phyloP scores from a whole-genome alignment of 1,140 invertebrate genomes.

The Aphelenchoides fujianensis region DNA sequence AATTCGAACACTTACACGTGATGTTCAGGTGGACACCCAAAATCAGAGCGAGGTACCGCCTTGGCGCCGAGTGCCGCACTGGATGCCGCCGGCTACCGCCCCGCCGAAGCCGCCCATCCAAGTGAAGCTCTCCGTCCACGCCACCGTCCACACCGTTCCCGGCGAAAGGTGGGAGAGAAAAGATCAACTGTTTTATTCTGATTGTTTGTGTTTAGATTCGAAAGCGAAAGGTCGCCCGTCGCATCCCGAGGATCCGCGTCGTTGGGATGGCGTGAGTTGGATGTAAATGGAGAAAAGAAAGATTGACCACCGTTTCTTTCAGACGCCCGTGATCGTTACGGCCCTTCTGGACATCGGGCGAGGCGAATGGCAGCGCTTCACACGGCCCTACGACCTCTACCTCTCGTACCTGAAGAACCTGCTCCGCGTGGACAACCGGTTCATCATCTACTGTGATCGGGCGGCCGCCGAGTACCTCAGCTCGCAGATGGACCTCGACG shows the following conservation, averaged over 20 bases:
- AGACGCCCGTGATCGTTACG: conserved; percentile 42
- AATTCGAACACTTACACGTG: conserved; percentile 11
- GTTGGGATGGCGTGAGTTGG: too few species aligned
- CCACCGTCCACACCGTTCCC: neutral
- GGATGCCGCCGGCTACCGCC: neutral
- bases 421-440: conserved; percentile 36
- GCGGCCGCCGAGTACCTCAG: conserved; percentile 31
- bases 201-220: too few species aligned
- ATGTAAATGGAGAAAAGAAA: too few species aligned
- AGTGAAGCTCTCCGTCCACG: neutral
- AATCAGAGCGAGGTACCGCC: neutral
- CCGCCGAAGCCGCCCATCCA: neutral
- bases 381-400: conserved; percentile 42
- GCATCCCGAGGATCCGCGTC: too few species aligned
- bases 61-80: neutral
- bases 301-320: conserved; percentile 13
- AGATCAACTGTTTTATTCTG: too few species aligned
- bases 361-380: conserved; percentile 43
- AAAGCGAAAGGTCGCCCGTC: too few species aligned
- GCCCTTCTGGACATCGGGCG: conserved; percentile 52
- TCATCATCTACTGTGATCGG: conserved; percentile 49
- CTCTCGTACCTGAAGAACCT: conserved; percentile 37
- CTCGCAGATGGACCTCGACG: conserved; percentile 25
- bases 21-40: conserved; percentile 3
- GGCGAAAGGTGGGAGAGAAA: too few species aligned